These are phyloP conservation scores for Ciconia stormi DNA, from an alignment of 2,113 vertebrate species.

Conservation along the genomic window DNA sequence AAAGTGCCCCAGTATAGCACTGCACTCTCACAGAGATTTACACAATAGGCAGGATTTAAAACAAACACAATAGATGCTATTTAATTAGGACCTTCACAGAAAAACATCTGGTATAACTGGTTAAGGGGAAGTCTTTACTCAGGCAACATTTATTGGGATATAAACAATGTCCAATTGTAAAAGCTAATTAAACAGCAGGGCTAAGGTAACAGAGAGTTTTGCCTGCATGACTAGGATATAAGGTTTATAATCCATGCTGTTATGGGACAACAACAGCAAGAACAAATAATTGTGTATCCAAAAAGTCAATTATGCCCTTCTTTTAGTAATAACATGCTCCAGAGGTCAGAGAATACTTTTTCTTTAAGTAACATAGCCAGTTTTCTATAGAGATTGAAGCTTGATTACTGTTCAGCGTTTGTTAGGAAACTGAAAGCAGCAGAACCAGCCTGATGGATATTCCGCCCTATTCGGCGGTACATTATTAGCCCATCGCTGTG, in stretches of 20 bases:
- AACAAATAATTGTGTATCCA: conserved; percentile 20
- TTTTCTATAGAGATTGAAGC: neutral
- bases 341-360: conserved; percentile 20
- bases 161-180: conserved; percentile 55
- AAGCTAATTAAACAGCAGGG: conserved; percentile 46
- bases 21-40: neutral
- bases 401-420: neutral
- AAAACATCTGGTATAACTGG: conserved; percentile 41
- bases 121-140: conserved; percentile 33
- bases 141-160: conserved; percentile 31
- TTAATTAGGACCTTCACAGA: conserved; percentile 46
- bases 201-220: conserved; percentile 39
- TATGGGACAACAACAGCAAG: neutral
- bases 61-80: neutral
- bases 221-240: conserved; percentile 9
- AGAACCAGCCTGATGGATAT: neutral
- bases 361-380: neutral
- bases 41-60: neutral
- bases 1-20: neutral
- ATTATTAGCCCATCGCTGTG: neutral
- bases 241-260: conserved; percentile 43
- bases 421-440: neutral
- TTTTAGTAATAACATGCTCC: conserved; percentile 15
- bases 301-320: conserved; percentile 30
- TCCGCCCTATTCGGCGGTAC: neutral